phyloP scores from a whole-genome alignment of 2,888 invertebrate species.

The Synanthedon tipuliformis region DNA sequence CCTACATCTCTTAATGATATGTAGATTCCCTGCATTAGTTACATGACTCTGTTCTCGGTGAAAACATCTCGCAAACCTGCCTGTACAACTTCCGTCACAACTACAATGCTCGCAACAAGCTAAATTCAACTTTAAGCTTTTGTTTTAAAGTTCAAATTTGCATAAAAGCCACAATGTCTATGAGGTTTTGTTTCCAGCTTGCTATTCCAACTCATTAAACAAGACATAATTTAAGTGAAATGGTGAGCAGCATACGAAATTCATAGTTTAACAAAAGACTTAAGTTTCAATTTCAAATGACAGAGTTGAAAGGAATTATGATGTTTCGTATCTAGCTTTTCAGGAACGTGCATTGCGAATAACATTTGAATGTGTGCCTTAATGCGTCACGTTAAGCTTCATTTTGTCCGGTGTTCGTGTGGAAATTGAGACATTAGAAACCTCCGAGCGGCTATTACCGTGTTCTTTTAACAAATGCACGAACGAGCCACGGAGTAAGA shows the following conservation, averaged over 20 bases:
- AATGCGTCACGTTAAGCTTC: constrained; percentile 15
- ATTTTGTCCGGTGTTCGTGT: constrained; percentile 14
- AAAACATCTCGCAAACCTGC: constrained; percentile 59
- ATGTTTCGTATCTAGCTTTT: constrained; percentile 21
- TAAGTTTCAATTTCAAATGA: constrained; percentile 25
- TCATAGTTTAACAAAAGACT: constrained; percentile 17
- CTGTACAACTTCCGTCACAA: constrained; percentile 11
- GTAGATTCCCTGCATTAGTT: constrained; percentile 69
- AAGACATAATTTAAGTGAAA: constrained; percentile 65
- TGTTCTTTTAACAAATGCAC: constrained; percentile 69
- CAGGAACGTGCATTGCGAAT: constrained; percentile 35
- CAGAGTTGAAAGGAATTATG: constrained; percentile 16
- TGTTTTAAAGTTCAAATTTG: constrained; percentile 10
- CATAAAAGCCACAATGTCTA: constrained; percentile 1
- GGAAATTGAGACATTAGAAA: constrained; percentile 70
- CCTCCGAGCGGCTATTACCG: constrained; percentile 61
- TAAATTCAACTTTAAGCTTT: constrained; percentile 13
- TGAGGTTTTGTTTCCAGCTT: constrained; percentile 16
- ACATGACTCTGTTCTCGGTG: constrained; percentile 67
- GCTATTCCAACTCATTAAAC: constrained; percentile 62
- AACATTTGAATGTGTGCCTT: constrained; percentile 20
- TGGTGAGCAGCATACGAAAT: constrained; percentile 22
- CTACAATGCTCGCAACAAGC: constrained; percentile 9
- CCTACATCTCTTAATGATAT: constrained; percentile 70
- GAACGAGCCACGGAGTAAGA: constrained; percentile 53